Evolutionary conservation across 2,888 invertebrate species (phyloP).

Genomic region (Panopea generosa): DNA sequence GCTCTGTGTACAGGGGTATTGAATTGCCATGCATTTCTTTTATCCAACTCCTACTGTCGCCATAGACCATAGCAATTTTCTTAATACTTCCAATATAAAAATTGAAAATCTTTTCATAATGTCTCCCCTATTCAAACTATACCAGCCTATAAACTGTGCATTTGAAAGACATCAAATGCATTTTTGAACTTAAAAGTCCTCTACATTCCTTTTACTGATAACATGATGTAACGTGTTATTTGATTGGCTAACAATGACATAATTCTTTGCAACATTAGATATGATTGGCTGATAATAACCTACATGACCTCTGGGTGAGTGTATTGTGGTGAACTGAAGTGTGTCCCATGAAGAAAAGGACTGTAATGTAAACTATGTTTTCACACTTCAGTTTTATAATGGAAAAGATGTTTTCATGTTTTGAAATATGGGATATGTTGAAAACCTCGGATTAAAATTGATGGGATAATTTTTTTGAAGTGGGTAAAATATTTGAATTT

Average conservation of each 20-base stretch:
- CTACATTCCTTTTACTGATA: slow-evolving; percentile 56
- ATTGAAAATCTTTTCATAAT: not conserved
- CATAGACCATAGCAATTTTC: no score
- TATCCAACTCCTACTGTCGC: no score
- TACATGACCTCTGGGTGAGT: slow-evolving; percentile 43
- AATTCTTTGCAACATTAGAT: slow-evolving; percentile 52
- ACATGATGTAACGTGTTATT: slow-evolving; percentile 48
- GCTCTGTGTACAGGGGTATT: not conserved
- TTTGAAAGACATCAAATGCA: slow-evolving; percentile 26
- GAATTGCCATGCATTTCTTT: no score
- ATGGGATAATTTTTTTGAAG: no score
- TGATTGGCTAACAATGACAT: slow-evolving; percentile 63
- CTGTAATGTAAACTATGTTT: slow-evolving; percentile 11
- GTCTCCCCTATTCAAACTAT: not conserved
- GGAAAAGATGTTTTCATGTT: slow-evolving; percentile 27
- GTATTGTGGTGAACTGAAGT: slow-evolving; percentile 55
- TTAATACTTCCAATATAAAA: no score
- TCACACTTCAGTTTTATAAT: slow-evolving; percentile 27
- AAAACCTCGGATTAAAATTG: not conserved
- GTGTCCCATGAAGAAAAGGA: slow-evolving; percentile 39
- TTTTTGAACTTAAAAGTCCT: slow-evolving; percentile 40
- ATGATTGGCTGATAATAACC: slow-evolving; percentile 57
- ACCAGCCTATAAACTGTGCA: not conserved
- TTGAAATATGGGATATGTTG: not conserved
- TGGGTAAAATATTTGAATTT: no score